Evolutionary conservation across 2,888 invertebrate genomes (phyloP).

Genomic region (Drosophila mayaguana): DNA sequence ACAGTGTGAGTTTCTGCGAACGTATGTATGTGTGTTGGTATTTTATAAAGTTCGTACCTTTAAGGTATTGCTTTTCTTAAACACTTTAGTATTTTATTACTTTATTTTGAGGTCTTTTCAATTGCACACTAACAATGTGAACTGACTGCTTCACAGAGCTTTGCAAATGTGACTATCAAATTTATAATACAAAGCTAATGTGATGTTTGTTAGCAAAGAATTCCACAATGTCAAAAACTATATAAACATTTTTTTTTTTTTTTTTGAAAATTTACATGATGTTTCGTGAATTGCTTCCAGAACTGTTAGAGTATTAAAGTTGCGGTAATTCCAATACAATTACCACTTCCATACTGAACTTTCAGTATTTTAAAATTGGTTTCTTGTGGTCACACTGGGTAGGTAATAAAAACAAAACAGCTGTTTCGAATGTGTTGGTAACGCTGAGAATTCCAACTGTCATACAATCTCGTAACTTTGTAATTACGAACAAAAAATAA

Average conservation of each 20-base stretch:
- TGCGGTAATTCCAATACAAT: neutral
- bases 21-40: slow-evolving; percentile 27
- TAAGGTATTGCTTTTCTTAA: slow-evolving; percentile 8
- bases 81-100: slow-evolving; percentile 15
- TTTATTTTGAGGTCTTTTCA: neutral
- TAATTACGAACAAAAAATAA: neutral
- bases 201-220: neutral
- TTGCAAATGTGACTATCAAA: neutral
- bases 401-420: slow-evolving; percentile 14
- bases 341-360: neutral
- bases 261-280: neutral
- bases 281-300: neutral
- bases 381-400: slow-evolving; percentile 16
- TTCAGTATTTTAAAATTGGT: neutral
- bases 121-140: neutral
- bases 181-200: neutral
- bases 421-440: slow-evolving; percentile 30
- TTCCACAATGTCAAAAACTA: neutral
- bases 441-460: slow-evolving; percentile 31
- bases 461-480: slow-evolving; percentile 33
- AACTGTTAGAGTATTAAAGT: slow-evolving; percentile 11
- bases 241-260: neutral
- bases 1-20: slow-evolving; percentile 35
- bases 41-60: slow-evolving; percentile 30
- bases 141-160: too few relatives aligned